Evolutionary conservation across 2,888 invertebrate species (phyloP).

Genomic region (Mayetiola destructor): DNA sequence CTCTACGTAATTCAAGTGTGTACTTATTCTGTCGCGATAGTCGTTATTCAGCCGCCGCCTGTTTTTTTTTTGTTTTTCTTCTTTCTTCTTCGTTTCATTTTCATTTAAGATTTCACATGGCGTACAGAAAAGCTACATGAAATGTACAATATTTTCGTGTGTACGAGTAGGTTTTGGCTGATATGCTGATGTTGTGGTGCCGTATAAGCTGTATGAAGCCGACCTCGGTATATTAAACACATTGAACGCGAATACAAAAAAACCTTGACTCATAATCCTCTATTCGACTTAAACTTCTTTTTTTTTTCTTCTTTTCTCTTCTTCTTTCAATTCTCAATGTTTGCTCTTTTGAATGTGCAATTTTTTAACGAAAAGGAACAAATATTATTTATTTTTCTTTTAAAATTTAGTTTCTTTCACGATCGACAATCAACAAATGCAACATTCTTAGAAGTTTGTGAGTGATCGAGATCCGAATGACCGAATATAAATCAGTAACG

Average conservation of each 20-base stretch:
- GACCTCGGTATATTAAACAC: slow-evolving; percentile 14
- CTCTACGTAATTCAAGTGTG: not conserved
- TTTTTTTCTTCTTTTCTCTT: not conserved
- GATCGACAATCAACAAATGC: too few relatives aligned
- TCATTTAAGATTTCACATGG: not conserved
- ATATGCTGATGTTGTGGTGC: not conserved
- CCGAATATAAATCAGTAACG: too few relatives aligned
- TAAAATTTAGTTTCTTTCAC: too few relatives aligned
- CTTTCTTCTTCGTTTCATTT: not conserved
- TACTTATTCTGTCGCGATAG: not conserved
- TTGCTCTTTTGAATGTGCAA: too few relatives aligned
- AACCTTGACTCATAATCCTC: slow-evolving; percentile 14
- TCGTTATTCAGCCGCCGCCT: too few relatives aligned
- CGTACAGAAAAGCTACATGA: slow-evolving; percentile 2
- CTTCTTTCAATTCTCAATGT: not conserved
- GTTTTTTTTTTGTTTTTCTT: not conserved
- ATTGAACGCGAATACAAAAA: slow-evolving; percentile 14
- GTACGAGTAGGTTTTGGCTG: slow-evolving; percentile 6
- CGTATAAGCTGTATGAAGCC: slow-evolving; percentile 9
- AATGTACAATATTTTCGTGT: slow-evolving; percentile 8
- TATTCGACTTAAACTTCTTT: slow-evolving; percentile 7
- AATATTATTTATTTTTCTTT: too few relatives aligned
- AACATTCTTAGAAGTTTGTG: too few relatives aligned
- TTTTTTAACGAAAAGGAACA: too few relatives aligned
- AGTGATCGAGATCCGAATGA: too few relatives aligned